phyloP scores from a whole-genome alignment of 2,888 invertebrate species.

The Nesidiocoris tenuis region DNA sequence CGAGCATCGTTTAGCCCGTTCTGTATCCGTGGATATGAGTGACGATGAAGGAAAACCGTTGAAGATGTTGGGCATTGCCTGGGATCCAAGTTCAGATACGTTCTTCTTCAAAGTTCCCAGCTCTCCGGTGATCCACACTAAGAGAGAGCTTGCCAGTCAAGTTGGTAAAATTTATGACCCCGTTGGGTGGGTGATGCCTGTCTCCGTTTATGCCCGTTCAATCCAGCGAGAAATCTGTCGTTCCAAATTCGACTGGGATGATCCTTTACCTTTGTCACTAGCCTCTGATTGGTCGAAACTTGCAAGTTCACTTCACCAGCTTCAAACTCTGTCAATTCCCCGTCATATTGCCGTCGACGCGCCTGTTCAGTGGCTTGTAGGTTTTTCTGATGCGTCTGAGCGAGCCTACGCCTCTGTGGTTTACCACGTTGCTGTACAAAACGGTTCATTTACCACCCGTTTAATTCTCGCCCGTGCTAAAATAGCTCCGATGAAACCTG shows the following conservation, averaged over 20 bases:
- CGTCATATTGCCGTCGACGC: neutral
- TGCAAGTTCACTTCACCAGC: neutral
- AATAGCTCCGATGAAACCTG: slow-evolving; percentile 43
- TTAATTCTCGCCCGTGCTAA: slow-evolving; percentile 27
- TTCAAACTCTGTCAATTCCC: neutral
- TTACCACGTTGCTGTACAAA: slow-evolving; percentile 17
- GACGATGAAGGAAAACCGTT: slow-evolving; percentile 7
- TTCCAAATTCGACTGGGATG: slow-evolving; percentile 1
- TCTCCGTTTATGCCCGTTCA: neutral
- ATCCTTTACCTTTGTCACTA: neutral
- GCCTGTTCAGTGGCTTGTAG: slow-evolving; percentile 20
- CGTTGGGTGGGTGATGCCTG: neutral
- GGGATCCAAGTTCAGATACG: neutral
- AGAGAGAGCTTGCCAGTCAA: slow-evolving; percentile 12
- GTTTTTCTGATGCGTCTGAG: slow-evolving; percentile 44
- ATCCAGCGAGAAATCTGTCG: slow-evolving; percentile 6
- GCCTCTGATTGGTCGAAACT: slow-evolving; percentile 11
- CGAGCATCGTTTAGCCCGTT: neutral
- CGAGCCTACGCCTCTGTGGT: slow-evolving; percentile 36
- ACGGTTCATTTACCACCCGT: neutral
- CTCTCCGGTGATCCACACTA: neutral
- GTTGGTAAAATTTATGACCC: slow-evolving; percentile 14
- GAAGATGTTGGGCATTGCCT: slow-evolving; percentile 5
- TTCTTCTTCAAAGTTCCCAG: slow-evolving; percentile 13
- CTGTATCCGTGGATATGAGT: neutral